These are phyloP conservation scores for Pseudopleuronectes americanus DNA, from an alignment of 2,797 vertebrate species.

Conservation along the genomic window DNA sequence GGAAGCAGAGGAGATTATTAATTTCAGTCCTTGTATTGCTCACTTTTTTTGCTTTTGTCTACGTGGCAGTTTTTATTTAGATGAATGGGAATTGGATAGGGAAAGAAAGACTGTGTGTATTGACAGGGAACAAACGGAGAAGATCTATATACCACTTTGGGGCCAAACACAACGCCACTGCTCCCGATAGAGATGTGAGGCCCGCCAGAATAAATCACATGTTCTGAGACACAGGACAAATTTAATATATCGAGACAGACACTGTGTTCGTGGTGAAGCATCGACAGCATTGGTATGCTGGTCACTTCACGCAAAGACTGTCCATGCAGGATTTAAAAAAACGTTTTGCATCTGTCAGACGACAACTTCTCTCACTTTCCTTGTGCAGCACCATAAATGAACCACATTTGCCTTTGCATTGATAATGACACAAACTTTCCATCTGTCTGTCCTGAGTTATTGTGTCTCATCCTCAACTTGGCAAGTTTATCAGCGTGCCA, in stretches of 20 bases:
- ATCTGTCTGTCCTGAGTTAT: no score
- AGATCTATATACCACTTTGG: background rate
- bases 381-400: no score
- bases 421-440: no score
- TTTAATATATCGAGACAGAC: background rate
- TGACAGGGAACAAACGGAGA: background rate
- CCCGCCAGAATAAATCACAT: background rate
- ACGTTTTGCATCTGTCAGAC: no score
- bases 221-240: background rate
- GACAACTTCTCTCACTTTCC: no score
- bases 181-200: conserved; percentile 10
- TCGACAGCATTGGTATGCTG: background rate
- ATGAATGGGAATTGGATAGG: conserved; percentile 15
- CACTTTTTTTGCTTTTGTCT: background rate
- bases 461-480: no score
- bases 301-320: background rate
- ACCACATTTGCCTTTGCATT: no score
- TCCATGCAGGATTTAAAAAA: background rate
- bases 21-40: background rate
- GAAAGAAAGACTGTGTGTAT: background rate
- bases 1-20: background rate
- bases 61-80: background rate
- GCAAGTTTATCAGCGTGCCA: no score
- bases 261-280: background rate
- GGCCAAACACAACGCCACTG: background rate